Conservation (phyloP, 1,140 invertebrate genomes). For the Anagrus nilaparvatae region DNA sequence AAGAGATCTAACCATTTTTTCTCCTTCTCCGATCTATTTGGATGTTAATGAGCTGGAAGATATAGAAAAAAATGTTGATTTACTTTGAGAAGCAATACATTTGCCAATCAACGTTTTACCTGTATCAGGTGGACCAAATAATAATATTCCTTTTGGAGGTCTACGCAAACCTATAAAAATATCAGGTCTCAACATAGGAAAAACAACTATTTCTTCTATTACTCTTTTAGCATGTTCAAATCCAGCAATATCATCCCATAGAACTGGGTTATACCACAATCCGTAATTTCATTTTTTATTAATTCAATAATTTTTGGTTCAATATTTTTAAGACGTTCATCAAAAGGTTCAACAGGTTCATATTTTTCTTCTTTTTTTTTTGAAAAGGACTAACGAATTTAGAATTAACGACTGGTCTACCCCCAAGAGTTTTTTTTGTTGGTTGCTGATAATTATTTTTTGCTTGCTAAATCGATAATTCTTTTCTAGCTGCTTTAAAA, state of each 20-base stretch:
- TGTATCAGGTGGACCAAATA: no score
- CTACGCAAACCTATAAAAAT: no score
- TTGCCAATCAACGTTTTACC: no score
- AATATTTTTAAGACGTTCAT: conserved; percentile 70
- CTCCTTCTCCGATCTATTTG: no score
- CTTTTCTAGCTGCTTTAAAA: conserved; percentile 36
- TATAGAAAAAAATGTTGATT: no score
- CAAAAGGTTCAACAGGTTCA: conserved; percentile 30
- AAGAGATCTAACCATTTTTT: conserved; percentile 88
- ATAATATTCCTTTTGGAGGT: no score
- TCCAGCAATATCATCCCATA: conserved; percentile 90
- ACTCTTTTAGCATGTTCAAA: conserved; percentile 83
- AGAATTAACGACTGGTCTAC: conserved; percentile 38
- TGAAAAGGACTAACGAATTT: conserved; percentile 40
- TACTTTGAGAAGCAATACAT: no score
- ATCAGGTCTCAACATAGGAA: conserved; percentile 86
- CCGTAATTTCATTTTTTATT: conserved; percentile 89
- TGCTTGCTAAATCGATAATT: conserved; percentile 32
- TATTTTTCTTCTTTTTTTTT: conserved; percentile 20
- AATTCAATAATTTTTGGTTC: conserved; percentile 86
- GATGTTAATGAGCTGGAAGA: no score
- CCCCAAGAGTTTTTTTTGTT: conserved; percentile 43
- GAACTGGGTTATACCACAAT: conserved; percentile 59
- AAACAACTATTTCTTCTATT: conserved; percentile 88
- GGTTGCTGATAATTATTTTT: conserved; percentile 25